A percentile compares a stretch with the other conserved stretches of the same genome.
Evolutionary conservation across 2,797 vertebrate species (phyloP).

Genomic region (Myoxocephalus aenaeus): DNA sequence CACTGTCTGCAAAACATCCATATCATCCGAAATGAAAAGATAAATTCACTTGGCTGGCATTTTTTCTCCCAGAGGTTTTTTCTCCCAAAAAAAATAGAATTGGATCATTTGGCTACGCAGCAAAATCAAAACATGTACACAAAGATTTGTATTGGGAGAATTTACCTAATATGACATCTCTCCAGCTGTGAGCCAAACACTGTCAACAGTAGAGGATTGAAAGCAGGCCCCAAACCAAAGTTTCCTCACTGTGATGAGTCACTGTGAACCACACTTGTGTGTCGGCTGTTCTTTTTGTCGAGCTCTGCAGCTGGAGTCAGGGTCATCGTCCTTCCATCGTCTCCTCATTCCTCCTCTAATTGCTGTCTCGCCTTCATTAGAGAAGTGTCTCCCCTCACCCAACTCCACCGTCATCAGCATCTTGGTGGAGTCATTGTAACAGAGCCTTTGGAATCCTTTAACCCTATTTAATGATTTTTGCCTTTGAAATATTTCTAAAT

Average conservation of each 20-base stretch:
- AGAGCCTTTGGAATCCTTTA: background rate
- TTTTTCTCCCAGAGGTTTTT: background rate
- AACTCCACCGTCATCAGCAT: too few species aligned
- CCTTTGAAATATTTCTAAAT: too few species aligned
- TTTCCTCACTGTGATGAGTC: too few species aligned
- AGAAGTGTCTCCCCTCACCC: too few species aligned
- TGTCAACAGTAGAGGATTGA: background rate
- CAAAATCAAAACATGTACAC: conserved; percentile 27
- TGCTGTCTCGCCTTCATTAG: too few species aligned
- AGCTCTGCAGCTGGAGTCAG: too few species aligned
- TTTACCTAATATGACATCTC: conserved; percentile 11
- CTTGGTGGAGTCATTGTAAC: too few species aligned
- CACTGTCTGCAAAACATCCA: conserved; percentile 30
- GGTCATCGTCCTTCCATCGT: too few species aligned
- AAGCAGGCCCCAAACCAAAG: background rate
- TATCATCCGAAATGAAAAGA: conserved; percentile 4
- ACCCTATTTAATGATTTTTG: background rate
- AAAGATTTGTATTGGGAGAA: conserved; percentile 25
- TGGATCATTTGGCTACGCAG: conserved; percentile 17
- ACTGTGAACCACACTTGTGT: too few species aligned
- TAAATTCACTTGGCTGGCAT: background rate
- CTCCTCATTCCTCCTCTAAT: too few species aligned
- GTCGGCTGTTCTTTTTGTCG: too few species aligned
- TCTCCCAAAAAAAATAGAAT: background rate
- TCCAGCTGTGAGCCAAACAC: conserved; percentile 20